Conservation (phyloP, 2,888 invertebrate genomes). For the Limnephilus marmoratus region DNA sequence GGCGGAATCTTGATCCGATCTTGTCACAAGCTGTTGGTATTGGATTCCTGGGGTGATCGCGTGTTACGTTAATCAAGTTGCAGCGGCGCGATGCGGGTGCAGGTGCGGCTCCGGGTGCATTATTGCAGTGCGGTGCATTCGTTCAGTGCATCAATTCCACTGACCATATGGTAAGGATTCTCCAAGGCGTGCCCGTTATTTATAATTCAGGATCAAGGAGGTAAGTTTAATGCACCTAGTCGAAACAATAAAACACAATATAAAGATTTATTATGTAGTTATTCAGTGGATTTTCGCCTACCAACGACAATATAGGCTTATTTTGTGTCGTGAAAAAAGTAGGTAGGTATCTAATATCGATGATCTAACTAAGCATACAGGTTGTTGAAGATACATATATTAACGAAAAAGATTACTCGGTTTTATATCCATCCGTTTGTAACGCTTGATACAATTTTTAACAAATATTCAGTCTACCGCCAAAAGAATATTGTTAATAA, state of each 20-base stretch:
- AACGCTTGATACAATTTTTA: no score
- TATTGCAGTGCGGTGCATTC: constrained; percentile 37
- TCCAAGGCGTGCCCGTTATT: not conserved
- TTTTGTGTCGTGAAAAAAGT: no score
- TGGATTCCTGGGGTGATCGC: constrained; percentile 44
- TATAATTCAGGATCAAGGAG: not conserved
- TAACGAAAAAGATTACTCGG: no score
- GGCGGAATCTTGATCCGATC: constrained; percentile 34
- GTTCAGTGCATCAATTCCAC: not conserved
- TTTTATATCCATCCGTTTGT: no score
- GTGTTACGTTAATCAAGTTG: constrained; percentile 49
- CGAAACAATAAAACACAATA: not conserved
- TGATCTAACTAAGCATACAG: no score
- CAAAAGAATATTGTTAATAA: no score
- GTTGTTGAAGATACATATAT: no score
- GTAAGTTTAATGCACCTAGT: not conserved
- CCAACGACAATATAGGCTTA: no score
- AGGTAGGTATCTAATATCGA: no score
- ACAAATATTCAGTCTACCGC: no score
- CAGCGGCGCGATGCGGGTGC: constrained; percentile 61
- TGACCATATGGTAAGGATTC: constrained; percentile 3
- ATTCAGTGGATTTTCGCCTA: no score
- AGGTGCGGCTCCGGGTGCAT: constrained; percentile 51
- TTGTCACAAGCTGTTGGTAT: constrained; percentile 42
- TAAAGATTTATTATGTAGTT: not conserved